These are phyloP conservation scores for Myotis pilosus DNA, from an alignment of 2,797 vertebrate genomes.

Conservation along the genomic window DNA sequence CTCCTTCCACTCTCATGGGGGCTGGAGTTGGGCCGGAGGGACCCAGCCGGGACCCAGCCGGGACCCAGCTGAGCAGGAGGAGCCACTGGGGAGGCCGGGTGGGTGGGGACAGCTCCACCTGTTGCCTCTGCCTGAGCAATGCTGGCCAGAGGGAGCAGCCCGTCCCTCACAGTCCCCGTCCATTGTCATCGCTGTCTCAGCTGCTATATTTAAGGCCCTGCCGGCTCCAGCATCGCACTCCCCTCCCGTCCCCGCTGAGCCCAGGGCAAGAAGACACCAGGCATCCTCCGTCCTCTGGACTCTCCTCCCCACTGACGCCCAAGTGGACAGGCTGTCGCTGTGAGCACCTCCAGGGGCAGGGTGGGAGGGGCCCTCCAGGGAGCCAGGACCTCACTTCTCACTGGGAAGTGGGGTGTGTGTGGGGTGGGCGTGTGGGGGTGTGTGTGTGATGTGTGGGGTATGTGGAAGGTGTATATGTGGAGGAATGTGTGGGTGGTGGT, in stretches of 20 bases:
- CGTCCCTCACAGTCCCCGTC: constrained; percentile 62
- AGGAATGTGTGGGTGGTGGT: not conserved
- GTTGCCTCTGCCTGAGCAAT: constrained; percentile 28
- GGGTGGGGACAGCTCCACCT: constrained; percentile 57
- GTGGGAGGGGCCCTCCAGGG: not conserved
- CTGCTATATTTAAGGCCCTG: constrained; percentile 85
- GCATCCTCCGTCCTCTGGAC: not conserved
- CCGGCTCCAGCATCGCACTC: constrained; percentile 81
- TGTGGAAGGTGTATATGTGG: too few relatives aligned
- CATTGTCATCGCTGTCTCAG: constrained; percentile 82
- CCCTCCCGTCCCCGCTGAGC: constrained; percentile 73
- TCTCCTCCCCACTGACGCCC: not conserved
- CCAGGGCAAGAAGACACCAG: not conserved
- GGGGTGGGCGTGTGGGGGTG: too few relatives aligned
- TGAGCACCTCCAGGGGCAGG: constrained; percentile 33
- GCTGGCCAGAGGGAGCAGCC: not conserved
- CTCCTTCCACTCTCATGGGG: not conserved
- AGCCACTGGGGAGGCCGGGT: not conserved
- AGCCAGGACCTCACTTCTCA: not conserved
- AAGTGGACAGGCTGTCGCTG: constrained; percentile 17
- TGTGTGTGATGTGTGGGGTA: too few relatives aligned
- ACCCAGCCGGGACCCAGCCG: not conserved
- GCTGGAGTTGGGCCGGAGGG: not conserved
- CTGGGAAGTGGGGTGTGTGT: not conserved
- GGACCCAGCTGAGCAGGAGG: not conserved